These are phyloP conservation scores for Drosophila tropicalis DNA, from an alignment of 1,140 invertebrate genomes.

Conservation along the genomic window DNA sequence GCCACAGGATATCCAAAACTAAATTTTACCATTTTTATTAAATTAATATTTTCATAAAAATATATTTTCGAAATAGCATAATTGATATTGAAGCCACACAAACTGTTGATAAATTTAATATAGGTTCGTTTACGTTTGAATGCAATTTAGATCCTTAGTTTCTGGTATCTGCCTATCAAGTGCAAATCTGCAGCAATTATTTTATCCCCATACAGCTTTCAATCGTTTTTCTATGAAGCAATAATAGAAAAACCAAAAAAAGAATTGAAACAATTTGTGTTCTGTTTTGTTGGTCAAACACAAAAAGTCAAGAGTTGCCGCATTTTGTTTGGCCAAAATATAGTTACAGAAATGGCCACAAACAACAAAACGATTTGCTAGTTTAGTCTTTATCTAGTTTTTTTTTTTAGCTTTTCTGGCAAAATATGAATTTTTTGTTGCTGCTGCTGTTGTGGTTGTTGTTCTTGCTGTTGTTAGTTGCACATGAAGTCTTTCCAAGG, in stretches of 20 bases:
- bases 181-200: constrained; percentile 36
- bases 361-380: constrained; percentile 29
- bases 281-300: constrained; percentile 30
- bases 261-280: constrained; percentile 25
- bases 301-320: constrained; percentile 40
- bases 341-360: constrained; percentile 16
- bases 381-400: constrained; percentile 9
- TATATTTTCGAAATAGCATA: not conserved
- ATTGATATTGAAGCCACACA: not conserved
- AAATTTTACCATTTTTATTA: no score
- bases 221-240: constrained; percentile 43
- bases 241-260: not conserved
- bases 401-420: not conserved
- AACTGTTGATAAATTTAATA: constrained; percentile 19
- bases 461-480: constrained; percentile 48
- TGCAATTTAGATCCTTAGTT: constrained; percentile 13
- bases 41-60: no score
- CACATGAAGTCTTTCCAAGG: constrained; percentile 40
- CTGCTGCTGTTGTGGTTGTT: constrained; percentile 27
- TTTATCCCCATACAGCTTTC: not conserved
- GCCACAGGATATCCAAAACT: no score
- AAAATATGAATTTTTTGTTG: constrained; percentile 29
- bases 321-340: constrained; percentile 58
- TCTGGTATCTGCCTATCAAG: constrained; percentile 12
- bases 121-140: not conserved